Evolutionary conservation across 2,797 vertebrate species (phyloP), one percentile per base, ranked within the genome.

Genomic region (Sciurus vulgaris): DNA sequence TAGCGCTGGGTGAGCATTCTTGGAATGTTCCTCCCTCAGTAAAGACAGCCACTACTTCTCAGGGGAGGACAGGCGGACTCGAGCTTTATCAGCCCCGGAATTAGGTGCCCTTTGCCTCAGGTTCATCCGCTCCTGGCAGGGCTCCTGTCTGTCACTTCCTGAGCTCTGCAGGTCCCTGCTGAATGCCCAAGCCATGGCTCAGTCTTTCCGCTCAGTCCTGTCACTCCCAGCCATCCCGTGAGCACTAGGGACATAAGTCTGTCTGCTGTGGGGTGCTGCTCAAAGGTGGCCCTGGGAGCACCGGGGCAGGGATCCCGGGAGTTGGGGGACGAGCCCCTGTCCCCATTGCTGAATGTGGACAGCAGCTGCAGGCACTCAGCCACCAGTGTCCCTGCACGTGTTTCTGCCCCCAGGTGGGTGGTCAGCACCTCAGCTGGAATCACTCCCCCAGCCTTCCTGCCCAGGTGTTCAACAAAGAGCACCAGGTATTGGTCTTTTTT

Each of bases 1-100:
- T 70, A 41, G 33, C 12, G 13, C 12, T 35, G 56, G 11, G 7
- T 5, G 24, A 9, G 5, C 18, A 13, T 59, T 20, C 79, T 74
- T 12, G 13, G 87, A 41, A 12, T 14, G 44, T 33, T 30, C 12
- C 30, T 3, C 14, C 1, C 20, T 49, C 44, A 1, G 14, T 30
- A 17, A 79, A 47, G 13, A 35, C 0, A 47, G 26, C 13, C 13
- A 2, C 0, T 18, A 22, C 15, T 63, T 70, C 26, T 18, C 5
- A 22, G 44, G 30, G 2, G 1, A 26, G 24, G 2, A 18, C 30
- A 6, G 18, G 11, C 28, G 7, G 20, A 5, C 33, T 7, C 35
- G 1, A 3, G 26, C 22, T n/a, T 24, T 1, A 3, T 12, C 12
- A 41, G 70, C n/a, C 0, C 85, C n/a, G 4, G 9, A 0, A 0